A percentile compares a stretch with the other conserved stretches of the same genome.
Evolutionary conservation across 1,140 invertebrate genomes (phyloP).

Genomic region (Sweltsa coloradensis): DNA sequence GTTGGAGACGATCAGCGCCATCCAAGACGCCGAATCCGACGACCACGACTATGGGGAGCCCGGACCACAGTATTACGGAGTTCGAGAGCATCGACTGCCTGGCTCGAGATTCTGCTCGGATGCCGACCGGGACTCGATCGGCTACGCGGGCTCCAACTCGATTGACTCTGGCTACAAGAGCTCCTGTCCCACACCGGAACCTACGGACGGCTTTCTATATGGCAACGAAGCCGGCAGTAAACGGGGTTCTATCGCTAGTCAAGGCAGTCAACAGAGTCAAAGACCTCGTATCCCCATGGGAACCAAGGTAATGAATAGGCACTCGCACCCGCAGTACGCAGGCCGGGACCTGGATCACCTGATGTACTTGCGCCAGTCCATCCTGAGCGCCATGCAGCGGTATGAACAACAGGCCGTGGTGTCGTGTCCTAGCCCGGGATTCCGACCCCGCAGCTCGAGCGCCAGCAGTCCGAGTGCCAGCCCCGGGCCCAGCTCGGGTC

Average conservation of each 20-base stretch:
- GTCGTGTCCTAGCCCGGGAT: constrained; percentile 4
- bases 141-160: constrained; percentile 30
- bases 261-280: constrained; percentile 10
- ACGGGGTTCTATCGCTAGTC: constrained; percentile 12
- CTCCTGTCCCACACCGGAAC: constrained; percentile 30
- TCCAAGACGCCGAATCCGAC: constrained; percentile 23
- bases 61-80: constrained; percentile 5
- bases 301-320: constrained; percentile 25
- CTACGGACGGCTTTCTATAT: constrained; percentile 20
- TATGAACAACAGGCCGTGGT: constrained; percentile 17
- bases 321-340: constrained; percentile 13
- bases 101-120: constrained; percentile 1
- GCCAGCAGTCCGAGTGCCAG: constrained; percentile 13
- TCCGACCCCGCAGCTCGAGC: constrained; percentile 16
- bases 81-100: not conserved
- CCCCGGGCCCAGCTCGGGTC: too few species aligned
- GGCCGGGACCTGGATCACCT: constrained; percentile 26
- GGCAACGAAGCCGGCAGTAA: constrained; percentile 9
- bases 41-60: constrained; percentile 16
- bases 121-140: constrained; percentile 25
- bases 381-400: constrained; percentile 25
- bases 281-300: constrained; percentile 31
- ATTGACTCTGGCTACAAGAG: constrained; percentile 33
- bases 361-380: constrained; percentile 24
- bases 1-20: constrained; percentile 29